Base-by-base conservation (phyloP, 1,140 invertebrate genomes). In the Asobara japonica region DNA sequence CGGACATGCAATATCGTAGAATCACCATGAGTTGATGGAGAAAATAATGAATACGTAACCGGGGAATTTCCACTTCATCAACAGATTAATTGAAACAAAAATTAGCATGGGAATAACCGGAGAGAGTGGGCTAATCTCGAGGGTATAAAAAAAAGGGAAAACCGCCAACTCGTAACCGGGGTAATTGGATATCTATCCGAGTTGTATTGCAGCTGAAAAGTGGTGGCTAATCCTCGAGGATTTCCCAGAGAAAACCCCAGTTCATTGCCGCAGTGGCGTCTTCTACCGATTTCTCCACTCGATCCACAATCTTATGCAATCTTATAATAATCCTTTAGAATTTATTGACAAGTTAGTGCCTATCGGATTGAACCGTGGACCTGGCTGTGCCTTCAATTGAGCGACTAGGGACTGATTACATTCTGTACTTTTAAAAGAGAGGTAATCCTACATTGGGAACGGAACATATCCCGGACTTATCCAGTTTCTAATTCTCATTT, bases 161-260 rank as follows among this genome's bases (percentile, higher is more conserved):
- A 31, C 61, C n/a, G 11, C 41, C 5, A 45, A 1, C 41, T 61
- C 22, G 56, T 61, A 29, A 27, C 22, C 3, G 41, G 36, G 27
- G 25, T 36, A 65, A 65, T 65, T 65, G 64, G 20, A 38, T 65
- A 41, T 65, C 64, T 20, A 65, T 38, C 30, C 18, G 3, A 1
- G 3, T 38, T 41, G 36, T 38, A 65, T n/a, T 31, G 10, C 64
- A 65, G 25, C 64, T 65, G 64, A 3, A 38, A 36, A 31, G n/a
- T 22, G 30, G 16, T 22, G 33, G 61, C 16, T 31, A 64, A 64
- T 64, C 61, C 61, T n/a, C 41, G n/a, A 16, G n/a, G 5, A 45
- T 45, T 45, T 45, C 41, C 41, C 41, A 45, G 41, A 5, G n/a
- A 45, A 45, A 16, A 45, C n/a, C 36, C 36, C 4, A 45, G 7